These are phyloP conservation scores for Brenthis ino DNA, from an alignment of 2,888 invertebrate species.

Conservation along the genomic window DNA sequence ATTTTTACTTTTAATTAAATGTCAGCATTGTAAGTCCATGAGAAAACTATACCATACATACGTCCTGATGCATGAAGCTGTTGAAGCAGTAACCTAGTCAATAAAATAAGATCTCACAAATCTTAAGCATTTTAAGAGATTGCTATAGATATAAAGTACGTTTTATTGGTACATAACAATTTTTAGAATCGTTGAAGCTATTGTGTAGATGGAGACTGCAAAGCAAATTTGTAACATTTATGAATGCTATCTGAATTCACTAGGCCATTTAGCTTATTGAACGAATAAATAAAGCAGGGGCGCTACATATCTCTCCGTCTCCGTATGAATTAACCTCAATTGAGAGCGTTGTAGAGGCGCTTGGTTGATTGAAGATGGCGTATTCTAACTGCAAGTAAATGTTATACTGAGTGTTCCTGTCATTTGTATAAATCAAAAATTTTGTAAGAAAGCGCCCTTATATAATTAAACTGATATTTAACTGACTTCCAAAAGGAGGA, in stretches of 20 bases:
- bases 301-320: conserved; percentile 77
- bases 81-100: too few relatives aligned
- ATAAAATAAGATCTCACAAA: too few relatives aligned
- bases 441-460: conserved; percentile 15
- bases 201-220: conserved; percentile 13
- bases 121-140: too few relatives aligned
- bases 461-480: neutral
- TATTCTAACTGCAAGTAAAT: conserved; percentile 61
- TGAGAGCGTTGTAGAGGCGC: conserved; percentile 77
- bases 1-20: too few relatives aligned
- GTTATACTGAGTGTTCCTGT: conserved; percentile 41
- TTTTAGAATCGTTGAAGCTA: conserved; percentile 13
- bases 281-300: conserved; percentile 76
- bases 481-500: neutral
- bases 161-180: neutral
- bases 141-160: too few relatives aligned
- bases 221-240: conserved; percentile 37
- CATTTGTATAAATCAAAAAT: conserved; percentile 54
- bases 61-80: too few relatives aligned
- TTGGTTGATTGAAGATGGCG: conserved; percentile 77
- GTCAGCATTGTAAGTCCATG: too few relatives aligned
- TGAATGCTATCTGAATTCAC: conserved; percentile 47
- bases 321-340: conserved; percentile 81
- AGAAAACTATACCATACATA: too few relatives aligned
- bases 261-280: conserved; percentile 73